A percentile compares a stretch with the other conserved stretches of the same genome.
Conservation (phyloP, 2,113 vertebrate genomes). For the Upupa epops region DNA sequence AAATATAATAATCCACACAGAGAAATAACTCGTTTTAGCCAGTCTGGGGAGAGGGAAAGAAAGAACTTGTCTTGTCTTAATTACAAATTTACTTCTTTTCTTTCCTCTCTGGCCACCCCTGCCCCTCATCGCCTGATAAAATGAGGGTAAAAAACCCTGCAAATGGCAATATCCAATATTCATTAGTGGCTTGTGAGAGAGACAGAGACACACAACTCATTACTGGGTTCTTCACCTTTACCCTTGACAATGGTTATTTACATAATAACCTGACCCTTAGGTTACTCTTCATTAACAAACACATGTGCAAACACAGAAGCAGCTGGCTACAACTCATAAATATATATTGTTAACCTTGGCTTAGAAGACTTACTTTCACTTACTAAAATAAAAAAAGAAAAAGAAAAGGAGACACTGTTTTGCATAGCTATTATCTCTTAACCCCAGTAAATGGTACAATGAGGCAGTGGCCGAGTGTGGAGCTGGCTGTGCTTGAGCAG, state of each 20-base stretch:
- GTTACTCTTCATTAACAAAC: slow-evolving; percentile 85
- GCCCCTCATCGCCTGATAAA: slow-evolving; percentile 35
- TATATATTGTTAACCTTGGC: slow-evolving; percentile 72
- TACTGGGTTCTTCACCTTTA: slow-evolving; percentile 80
- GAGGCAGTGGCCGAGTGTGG: not conserved
- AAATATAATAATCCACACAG: not conserved
- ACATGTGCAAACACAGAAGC: slow-evolving; percentile 74
- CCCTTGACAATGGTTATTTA: slow-evolving; percentile 80
- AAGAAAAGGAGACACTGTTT: slow-evolving; percentile 11
- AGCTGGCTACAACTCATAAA: slow-evolving; percentile 74
- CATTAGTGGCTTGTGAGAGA: slow-evolving; percentile 64
- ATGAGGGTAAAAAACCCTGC: slow-evolving; percentile 58
- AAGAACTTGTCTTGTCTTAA: slow-evolving; percentile 33
- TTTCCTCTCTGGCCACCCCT: slow-evolving; percentile 5
- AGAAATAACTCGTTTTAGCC: not conserved
- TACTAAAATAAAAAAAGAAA: not conserved
- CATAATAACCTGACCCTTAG: slow-evolving; percentile 84
- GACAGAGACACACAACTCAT: slow-evolving; percentile 69
- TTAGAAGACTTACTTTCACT: slow-evolving; percentile 65
- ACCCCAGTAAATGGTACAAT: not conserved
- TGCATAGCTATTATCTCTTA: slow-evolving; percentile 42
- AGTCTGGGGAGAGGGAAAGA: not conserved
- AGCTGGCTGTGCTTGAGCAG: not conserved
- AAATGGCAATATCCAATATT: slow-evolving; percentile 66
- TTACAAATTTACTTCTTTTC: slow-evolving; percentile 38